Conservation (phyloP, 2,888 invertebrate genomes). For the Thecophora atra region DNA sequence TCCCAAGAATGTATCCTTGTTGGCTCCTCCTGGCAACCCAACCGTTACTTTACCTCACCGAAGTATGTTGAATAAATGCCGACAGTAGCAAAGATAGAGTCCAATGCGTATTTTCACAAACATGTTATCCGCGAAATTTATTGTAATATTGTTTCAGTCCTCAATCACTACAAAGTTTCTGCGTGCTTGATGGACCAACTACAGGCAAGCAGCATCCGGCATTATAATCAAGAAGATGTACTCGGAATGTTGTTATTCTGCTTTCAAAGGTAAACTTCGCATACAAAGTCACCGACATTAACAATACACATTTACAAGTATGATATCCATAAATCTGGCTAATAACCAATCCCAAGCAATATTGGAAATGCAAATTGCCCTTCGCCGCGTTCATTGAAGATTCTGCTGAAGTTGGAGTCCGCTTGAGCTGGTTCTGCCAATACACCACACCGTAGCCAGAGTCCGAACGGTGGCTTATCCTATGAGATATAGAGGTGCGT, state of each 20-base stretch:
- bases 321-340: constrained; percentile 65
- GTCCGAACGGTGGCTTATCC: neutral
- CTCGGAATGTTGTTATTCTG: constrained; percentile 29
- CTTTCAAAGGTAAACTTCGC: constrained; percentile 38
- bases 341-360: constrained; percentile 65
- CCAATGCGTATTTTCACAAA: constrained; percentile 55
- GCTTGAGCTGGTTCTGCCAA: constrained; percentile 7
- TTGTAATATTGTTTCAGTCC: constrained; percentile 64
- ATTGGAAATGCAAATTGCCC: constrained; percentile 66
- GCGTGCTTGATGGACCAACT: constrained; percentile 44
- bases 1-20: neutral
- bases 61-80: constrained; percentile 11
- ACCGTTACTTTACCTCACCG: constrained; percentile 37
- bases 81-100: constrained; percentile 45
- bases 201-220: neutral
- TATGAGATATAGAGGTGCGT: neutral
- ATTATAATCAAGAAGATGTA: constrained; percentile 19
- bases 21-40: constrained; percentile 2
- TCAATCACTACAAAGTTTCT: constrained; percentile 48
- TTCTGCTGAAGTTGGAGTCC: constrained; percentile 11
- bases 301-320: constrained; percentile 56
- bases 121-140: constrained; percentile 62
- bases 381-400: constrained; percentile 47
- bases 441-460: neutral
- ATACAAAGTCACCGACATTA: constrained; percentile 47